phyloP scores from a whole-genome alignment of 1,140 invertebrate species.

The Leptonema lineaticorne region DNA sequence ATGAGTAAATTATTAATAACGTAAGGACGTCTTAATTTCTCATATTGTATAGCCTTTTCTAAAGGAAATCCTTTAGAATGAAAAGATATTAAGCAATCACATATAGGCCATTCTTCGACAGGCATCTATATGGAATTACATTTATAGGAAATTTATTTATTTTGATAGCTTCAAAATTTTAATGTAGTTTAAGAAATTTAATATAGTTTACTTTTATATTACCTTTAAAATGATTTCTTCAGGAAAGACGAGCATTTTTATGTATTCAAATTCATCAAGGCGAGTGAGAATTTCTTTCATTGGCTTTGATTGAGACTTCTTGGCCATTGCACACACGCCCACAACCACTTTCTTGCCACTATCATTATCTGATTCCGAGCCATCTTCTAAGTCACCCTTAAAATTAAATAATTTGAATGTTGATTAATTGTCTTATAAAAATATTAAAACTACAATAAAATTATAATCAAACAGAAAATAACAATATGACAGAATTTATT shows the following conservation, averaged over 20 bases:
- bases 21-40: slow-evolving; percentile 90
- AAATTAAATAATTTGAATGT: no score
- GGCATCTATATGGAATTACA: no score
- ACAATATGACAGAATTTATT: no score
- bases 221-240: slow-evolving; percentile 94
- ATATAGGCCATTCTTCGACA: slow-evolving; percentile 97
- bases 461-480: no score
- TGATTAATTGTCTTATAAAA: no score
- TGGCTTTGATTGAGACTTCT: slow-evolving; percentile 97
- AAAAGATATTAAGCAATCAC: slow-evolving; percentile 98
- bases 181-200: no score
- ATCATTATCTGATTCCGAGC: slow-evolving; percentile 60
- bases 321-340: slow-evolving; percentile 97
- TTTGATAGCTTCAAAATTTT: no score
- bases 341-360: slow-evolving; percentile 85
- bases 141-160: no score
- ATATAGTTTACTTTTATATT: no score
- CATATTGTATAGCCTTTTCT: slow-evolving; percentile 97
- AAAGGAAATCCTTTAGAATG: slow-evolving; percentile 98
- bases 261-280: slow-evolving; percentile 94
- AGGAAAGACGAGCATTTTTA: slow-evolving; percentile 89
- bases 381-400: slow-evolving; percentile 73
- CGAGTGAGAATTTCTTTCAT: slow-evolving; percentile 97
- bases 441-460: no score
- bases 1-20: slow-evolving; percentile 98